Conservation (phyloP, 1,140 invertebrate genomes). For the Brachionus plicatilis region DNA sequence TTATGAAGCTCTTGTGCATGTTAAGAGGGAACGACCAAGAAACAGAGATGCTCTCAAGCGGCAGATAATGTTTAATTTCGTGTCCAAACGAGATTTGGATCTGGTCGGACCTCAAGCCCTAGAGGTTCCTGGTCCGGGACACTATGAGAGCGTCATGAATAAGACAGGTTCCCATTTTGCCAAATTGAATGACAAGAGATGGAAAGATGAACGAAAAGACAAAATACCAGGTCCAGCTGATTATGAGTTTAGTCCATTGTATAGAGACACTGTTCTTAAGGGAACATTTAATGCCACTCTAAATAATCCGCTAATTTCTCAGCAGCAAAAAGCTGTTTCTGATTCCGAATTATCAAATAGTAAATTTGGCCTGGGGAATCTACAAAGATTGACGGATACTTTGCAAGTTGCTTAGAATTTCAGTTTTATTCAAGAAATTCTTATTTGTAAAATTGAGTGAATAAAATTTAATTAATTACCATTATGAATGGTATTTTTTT, state of each 20-base stretch:
- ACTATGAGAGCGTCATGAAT: constrained; percentile 45
- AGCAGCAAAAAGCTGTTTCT: background rate
- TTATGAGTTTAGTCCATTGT: constrained; percentile 47
- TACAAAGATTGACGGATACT: background rate
- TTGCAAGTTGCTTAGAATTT: constrained; percentile 22
- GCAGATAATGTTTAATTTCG: constrained; percentile 50
- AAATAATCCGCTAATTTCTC: constrained; percentile 48
- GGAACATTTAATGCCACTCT: constrained; percentile 56
- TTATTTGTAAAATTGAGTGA: background rate
- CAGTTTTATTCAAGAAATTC: background rate
- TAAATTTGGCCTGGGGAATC: constrained; percentile 21
- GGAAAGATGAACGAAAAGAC: background rate
- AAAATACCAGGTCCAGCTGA: constrained; percentile 20
- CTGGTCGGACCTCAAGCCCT: constrained; percentile 43
- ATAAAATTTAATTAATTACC: background rate
- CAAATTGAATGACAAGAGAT: background rate
- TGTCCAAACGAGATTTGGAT: constrained; percentile 44
- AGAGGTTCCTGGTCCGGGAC: constrained; percentile 54
- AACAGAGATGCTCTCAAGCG: constrained; percentile 48
- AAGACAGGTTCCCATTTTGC: background rate
- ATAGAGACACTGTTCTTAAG: constrained; percentile 53
- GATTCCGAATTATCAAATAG: constrained; percentile 10
- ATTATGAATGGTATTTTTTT: background rate
- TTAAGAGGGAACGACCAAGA: constrained; percentile 46
- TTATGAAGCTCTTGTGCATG: constrained; percentile 46